Evolutionary conservation across 2,113 vertebrate species (phyloP).

Genomic region (Fulmarus glacialis): DNA sequence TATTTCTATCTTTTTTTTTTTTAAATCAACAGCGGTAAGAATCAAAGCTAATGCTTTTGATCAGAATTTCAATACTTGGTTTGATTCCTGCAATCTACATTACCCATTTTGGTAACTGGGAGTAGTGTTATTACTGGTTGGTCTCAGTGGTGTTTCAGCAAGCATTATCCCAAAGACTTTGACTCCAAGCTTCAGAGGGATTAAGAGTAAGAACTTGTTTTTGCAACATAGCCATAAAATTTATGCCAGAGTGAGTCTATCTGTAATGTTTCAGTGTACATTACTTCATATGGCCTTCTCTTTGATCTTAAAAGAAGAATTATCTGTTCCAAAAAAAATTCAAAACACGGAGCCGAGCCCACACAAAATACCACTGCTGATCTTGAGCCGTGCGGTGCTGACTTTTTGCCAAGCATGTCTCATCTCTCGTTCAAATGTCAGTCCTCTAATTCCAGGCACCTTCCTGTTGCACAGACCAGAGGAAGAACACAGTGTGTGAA

Average conservation of each 20-base stretch:
- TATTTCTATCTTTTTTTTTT: not conserved
- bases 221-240: not conserved
- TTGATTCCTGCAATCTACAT: not conserved
- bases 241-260: not conserved
- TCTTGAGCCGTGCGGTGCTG: conserved; percentile 1
- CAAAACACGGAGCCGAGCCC: not conserved
- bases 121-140: not conserved
- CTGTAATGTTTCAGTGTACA: not conserved
- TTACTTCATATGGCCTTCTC: not conserved
- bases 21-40: not conserved
- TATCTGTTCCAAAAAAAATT: not conserved
- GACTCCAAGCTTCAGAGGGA: not conserved
- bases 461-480: not conserved
- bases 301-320: not conserved
- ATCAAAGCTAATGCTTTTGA: not conserved
- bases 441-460: conserved; percentile 13
- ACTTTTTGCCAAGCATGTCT: conserved; percentile 33
- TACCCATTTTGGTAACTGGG: not conserved
- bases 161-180: not conserved
- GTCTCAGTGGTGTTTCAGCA: not conserved
- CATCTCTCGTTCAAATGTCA: conserved; percentile 45
- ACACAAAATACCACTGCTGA: not conserved
- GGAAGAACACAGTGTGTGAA: not conserved
- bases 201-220: conserved; percentile 9
- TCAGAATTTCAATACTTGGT: not conserved